These are phyloP conservation scores for Jaculus jaculus DNA, from an alignment of 2,113 vertebrate species.

Conservation along the genomic window DNA sequence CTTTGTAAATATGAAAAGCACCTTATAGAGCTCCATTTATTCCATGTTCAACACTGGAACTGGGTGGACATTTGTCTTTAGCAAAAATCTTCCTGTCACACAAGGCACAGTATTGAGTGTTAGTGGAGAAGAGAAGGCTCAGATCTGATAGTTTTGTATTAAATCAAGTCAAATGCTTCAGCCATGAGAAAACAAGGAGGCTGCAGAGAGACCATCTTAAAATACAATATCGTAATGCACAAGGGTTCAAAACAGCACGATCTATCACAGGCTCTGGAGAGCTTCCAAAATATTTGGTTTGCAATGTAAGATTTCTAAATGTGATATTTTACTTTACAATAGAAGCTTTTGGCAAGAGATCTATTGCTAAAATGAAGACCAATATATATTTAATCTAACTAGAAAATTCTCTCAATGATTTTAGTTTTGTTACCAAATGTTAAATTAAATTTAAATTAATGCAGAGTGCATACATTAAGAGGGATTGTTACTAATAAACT, in stretches of 20 bases:
- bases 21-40: neutral
- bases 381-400: neutral
- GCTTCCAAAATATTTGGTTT: conserved; percentile 64
- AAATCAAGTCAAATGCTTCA: conserved; percentile 41
- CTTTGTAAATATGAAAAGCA: conserved; percentile 19
- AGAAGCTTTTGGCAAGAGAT: conserved; percentile 11
- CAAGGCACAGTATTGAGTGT: neutral
- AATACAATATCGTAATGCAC: conserved; percentile 13
- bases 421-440: conserved; percentile 2
- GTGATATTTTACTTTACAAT: conserved; percentile 36
- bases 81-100: neutral
- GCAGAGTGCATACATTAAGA: neutral
- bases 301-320: conserved; percentile 62
- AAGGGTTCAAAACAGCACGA: conserved; percentile 25
- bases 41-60: neutral
- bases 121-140: neutral
- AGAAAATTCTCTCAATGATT: conserved; percentile 9
- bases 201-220: conserved; percentile 8
- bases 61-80: neutral
- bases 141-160: neutral
- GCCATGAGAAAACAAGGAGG: conserved; percentile 35
- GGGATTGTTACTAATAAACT: neutral
- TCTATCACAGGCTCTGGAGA: conserved; percentile 32
- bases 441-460: conserved; percentile 6
- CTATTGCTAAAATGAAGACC: neutral